Base-by-base conservation (phyloP, 2,113 vertebrate genomes). In the Perccottus glenii region DNA sequence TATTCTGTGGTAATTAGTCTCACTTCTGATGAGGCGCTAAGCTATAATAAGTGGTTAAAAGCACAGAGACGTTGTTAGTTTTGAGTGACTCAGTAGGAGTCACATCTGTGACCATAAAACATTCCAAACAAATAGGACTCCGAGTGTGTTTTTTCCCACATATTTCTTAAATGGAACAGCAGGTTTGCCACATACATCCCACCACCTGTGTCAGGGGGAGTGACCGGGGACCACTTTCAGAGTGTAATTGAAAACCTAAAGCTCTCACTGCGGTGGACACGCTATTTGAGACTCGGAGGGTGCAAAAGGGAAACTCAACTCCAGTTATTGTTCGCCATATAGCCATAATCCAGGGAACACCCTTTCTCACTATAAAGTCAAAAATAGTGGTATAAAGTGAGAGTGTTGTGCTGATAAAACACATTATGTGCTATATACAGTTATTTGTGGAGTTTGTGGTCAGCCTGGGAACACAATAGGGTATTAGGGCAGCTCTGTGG, bases 261-360 rank as follows among this genome's bases (percentile, higher is more conserved):
- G 27, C 70, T 65, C 69, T 59, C 42, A 72, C 75, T 83, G 67
- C 5, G 33, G 81, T 58, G 70, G 70, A 84, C 52, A 75, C 46
- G 77, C 60, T 74, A 70, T 84, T 83, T 73, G 70, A 84, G 70
- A 70, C 78, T 67, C 77, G 71, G 58, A 46, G 64, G 70, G 78
- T 63, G 70, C 66, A 66, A 48, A n/a, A 85, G 58, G 77, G 79
- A 83, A 90, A 90, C 67, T 78, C 55, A 52, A 82, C 75, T 80
- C 70, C 80, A 63, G 77, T 78, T 81, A 85, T 85, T 88, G 77
- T 83, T 89, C 74, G 46, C 77, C 68, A 45, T 74, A 60, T 76
- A 81, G 84, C 87, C 84, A 75, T 81, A 83, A 88, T 78, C 77
- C 76, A 74, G 84, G 87, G 57, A 90, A 90, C 87, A 83, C 85